Conservation (phyloP, 2,113 vertebrate species). For the Lycaon pictus region DNA sequence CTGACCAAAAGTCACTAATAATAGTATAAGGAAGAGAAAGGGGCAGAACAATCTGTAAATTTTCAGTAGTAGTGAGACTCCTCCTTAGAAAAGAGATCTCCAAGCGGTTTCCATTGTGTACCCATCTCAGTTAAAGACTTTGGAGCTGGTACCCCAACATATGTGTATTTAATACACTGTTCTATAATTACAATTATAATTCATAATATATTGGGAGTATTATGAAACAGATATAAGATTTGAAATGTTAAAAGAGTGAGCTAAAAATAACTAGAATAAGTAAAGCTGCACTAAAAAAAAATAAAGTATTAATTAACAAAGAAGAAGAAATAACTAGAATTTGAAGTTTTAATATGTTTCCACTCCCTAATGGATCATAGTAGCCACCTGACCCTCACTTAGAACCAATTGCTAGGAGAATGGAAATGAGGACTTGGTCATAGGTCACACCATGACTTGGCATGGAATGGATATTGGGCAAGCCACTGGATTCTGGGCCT, state of each 20-base stretch:
- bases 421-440: not conserved
- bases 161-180: not conserved
- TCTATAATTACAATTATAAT: not conserved
- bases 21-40: not conserved
- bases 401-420: not conserved
- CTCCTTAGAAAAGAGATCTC: not conserved
- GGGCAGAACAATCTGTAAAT: not conserved
- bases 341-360: not conserved
- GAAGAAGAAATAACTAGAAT: not conserved
- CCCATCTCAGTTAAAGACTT: not conserved
- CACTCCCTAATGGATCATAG: not conserved
- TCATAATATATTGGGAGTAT: not conserved
- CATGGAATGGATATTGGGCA: not conserved
- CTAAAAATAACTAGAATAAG: conserved; percentile 27
- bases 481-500: not conserved
- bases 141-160: not conserved
- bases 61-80: not conserved
- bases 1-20: not conserved
- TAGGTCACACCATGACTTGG: not conserved
- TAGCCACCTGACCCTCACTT: not conserved
- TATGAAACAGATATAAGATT: not conserved
- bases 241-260: not conserved
- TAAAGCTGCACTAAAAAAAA: not conserved
- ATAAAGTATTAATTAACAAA: not conserved
- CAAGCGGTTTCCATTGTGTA: not conserved